phyloP scores from a whole-genome alignment of 2,888 invertebrate species.

The Calephelis perditalis region DNA sequence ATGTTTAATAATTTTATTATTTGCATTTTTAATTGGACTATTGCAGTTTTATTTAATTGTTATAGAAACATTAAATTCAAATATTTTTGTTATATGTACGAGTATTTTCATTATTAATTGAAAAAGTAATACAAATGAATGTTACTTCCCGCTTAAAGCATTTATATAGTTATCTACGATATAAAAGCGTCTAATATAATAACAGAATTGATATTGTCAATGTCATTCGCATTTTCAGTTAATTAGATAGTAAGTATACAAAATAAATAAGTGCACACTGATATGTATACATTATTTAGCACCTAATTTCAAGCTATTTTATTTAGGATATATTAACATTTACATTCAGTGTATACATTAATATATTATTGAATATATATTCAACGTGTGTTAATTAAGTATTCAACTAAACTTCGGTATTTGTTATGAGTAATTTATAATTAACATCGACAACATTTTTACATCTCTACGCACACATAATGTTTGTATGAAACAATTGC shows the following conservation, averaged over 20 bases:
- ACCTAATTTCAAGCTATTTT: constrained; percentile 71
- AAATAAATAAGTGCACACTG: constrained; percentile 58
- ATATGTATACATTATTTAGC: constrained; percentile 66
- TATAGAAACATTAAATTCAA: no score
- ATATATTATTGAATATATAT: background rate
- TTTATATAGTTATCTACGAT: constrained; percentile 13
- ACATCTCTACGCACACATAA: background rate
- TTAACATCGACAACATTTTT: background rate
- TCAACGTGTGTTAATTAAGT: no score
- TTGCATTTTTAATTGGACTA: no score
- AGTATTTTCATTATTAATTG: background rate
- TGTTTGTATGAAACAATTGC: background rate
- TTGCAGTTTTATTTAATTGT: no score
- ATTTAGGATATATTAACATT: constrained; percentile 30
- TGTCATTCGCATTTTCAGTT: constrained; percentile 61
- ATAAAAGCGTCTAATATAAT: constrained; percentile 26
- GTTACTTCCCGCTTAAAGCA: constrained; percentile 10
- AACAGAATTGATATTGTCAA: constrained; percentile 67
- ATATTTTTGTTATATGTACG: no score
- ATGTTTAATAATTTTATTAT: no score
- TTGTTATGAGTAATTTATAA: no score
- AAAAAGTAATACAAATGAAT: constrained; percentile 1
- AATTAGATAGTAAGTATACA: constrained; percentile 39
- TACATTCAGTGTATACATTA: background rate
- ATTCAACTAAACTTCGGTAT: no score